Evolutionary conservation across 2,888 invertebrate genomes (phyloP), one percentile per base, ranked within the genome.

Genomic region (Andricus quercusramuli): DNA sequence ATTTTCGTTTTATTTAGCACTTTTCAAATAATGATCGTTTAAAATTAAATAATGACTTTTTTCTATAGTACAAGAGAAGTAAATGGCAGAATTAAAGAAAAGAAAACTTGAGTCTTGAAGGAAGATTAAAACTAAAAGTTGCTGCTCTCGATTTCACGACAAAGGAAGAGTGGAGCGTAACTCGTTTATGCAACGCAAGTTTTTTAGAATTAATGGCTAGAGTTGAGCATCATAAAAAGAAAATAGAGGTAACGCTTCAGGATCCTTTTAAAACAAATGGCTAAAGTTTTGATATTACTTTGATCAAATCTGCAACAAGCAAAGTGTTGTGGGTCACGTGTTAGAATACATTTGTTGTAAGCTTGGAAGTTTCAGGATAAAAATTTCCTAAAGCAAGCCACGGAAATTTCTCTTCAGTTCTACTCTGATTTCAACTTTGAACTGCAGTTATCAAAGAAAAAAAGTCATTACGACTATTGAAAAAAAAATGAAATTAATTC

Each of bases 121-220:
- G 47, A 15, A 37, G 20, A 62, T 62, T 62, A 62, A 62, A 62
- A 62, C 5, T 62, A 17, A 29, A 37, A 74, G 78, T 37, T 44
- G 17, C 13, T n/a, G 59, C 32, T 47, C n/a, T 17, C 25, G 25
- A 74, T 59, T 51, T 20, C 29, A 62, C 13, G 51, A 29, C 44
- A n/a, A 67, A 37, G 56, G 64, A 62, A 37, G 79, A 79, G 77
- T n/a, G 25, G n/a, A 67, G 25, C n/a, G 44, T 22, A 68, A 68
- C 25, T 68, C 68, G 44, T 47, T 44, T 44, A 68, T 47, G 25
- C 68, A 44, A 68, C 37, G 44, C 44, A 44, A 47, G 22, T 68
- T 68, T 44, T 68, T 68, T 17, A 47, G 17, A 44, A 68, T 44
- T 68, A 68, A 68, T 68, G 68, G 47, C 44, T 68, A 2, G 17